Conservation (phyloP, 2,797 vertebrate genomes). For the Cyclopterus lumpus region DNA sequence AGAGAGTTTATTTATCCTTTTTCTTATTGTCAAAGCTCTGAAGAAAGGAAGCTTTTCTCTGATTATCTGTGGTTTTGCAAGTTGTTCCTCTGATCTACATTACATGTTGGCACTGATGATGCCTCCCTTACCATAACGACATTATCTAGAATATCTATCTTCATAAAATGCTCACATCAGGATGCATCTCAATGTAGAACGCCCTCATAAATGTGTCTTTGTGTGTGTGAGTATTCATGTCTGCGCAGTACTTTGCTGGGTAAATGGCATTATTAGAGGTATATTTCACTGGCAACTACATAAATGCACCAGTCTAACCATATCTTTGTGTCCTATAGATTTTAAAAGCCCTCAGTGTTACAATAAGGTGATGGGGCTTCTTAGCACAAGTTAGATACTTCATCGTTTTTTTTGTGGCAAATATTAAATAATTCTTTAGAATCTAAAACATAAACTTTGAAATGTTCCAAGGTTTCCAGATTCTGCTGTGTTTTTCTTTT, state of each 20-base stretch:
- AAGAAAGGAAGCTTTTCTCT: conserved; percentile 1
- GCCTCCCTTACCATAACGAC: conserved; percentile 3
- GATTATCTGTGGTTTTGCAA: background rate
- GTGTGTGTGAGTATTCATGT: background rate
- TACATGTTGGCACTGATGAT: background rate
- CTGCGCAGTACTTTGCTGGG: conserved; percentile 6
- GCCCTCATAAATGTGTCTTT: background rate
- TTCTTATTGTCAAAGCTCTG: conserved; percentile 32
- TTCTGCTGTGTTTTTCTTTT: conserved; percentile 4
- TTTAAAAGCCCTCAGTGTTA: background rate
- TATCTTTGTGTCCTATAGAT: background rate
- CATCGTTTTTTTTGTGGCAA: background rate
- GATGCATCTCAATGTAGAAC: conserved; percentile 9
- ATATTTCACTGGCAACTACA: background rate
- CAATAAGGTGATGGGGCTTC: background rate
- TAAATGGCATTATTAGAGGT: conserved; percentile 24
- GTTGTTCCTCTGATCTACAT: conserved; percentile 7
- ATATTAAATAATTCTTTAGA: background rate
- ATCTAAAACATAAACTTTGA: background rate
- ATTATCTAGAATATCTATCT: conserved; percentile 28
- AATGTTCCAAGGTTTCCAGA: background rate
- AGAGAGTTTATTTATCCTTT: conserved; percentile 47
- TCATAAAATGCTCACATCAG: conserved; percentile 18
- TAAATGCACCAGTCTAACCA: background rate
- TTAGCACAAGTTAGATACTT: background rate